Conservation (phyloP, 2,888 invertebrate genomes). For the Stramonita haemastoma region DNA sequence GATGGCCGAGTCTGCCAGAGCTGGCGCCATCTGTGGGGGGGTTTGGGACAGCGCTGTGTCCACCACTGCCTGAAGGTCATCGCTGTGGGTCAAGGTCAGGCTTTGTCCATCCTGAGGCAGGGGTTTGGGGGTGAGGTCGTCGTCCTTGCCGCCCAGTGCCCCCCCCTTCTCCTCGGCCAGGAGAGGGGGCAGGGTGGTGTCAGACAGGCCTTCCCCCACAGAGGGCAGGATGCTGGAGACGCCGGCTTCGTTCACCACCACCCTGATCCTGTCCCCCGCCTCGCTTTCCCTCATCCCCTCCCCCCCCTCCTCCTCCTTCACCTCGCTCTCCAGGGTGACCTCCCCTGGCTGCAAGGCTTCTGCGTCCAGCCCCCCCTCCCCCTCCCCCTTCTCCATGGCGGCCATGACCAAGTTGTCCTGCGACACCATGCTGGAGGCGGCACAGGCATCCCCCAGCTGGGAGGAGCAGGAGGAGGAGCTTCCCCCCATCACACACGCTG, state of each 20-base stretch:
- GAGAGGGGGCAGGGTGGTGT: not conserved
- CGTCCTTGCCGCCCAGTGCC: not conserved
- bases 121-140: not conserved
- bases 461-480: not conserved
- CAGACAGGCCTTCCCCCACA: no score
- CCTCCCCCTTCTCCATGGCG: not conserved
- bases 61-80: not conserved
- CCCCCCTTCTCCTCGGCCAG: not conserved
- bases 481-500: not conserved
- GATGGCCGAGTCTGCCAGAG: not conserved
- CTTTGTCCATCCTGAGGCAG: not conserved
- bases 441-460: not conserved
- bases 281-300: not conserved
- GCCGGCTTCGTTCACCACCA: conserved; percentile 25
- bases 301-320: not conserved
- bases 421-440: not conserved
- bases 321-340: not conserved
- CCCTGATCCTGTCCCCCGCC: not conserved
- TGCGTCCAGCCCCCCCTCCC: not conserved
- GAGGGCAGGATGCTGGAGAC: conserved; percentile 23
- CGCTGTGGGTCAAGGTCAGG: not conserved
- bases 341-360: not conserved
- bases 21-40: not conserved
- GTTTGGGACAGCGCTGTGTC: not conserved
- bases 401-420: not conserved